Evolutionary conservation across 2,888 invertebrate species (phyloP), one percentile per base, ranked within the genome.

Genomic region (Bhutanitis thaidina): DNA sequence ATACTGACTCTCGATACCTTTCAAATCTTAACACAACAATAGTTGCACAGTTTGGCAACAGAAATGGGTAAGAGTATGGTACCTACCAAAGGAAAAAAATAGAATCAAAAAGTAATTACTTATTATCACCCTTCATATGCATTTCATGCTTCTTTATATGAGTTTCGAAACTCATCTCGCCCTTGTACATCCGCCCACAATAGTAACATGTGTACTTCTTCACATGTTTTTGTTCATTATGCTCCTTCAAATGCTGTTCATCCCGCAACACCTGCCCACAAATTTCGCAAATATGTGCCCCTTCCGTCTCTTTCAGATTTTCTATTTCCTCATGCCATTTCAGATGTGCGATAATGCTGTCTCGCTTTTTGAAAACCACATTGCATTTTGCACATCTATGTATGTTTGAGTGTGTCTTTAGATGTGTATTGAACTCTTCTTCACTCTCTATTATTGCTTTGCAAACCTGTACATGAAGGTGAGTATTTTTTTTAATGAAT

Each of bases 101-200:
- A 5, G 20, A 20, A 20, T 20, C 20, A 20, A 46, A 7, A 13
- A 36, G 25, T 36, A 61, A 65, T 66, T 30, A 71, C 73, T 60
- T 63, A 13, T 54, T 32, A 40, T 64, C 57, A 8, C 57, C 43
- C 4, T 29, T 46, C 32, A 67, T 59, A 41, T 66, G 65, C 38
- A 64, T 59, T 55, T 87, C 88, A 57, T 89, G 89, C 50, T 87
- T 88, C 56, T 69, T 69, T 1, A 88, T 77, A 55, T 89, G 89
- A 47, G 59, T 56, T 8, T 88, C 78, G 30, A 85, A 81, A 52
- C 82, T 78, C 0, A 52, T 1, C 53, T 74, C 77, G 0, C 74
- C 75, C 49, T 78, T 83, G 50, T 88, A 88, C 74, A 77, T 76
- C 2, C 72, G 61, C 0, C 88, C 88, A 46, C 89, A 89, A 56